These are phyloP conservation scores for Aricia agestis DNA, from an alignment of 1,140 invertebrate genomes.

Conservation along the genomic window DNA sequence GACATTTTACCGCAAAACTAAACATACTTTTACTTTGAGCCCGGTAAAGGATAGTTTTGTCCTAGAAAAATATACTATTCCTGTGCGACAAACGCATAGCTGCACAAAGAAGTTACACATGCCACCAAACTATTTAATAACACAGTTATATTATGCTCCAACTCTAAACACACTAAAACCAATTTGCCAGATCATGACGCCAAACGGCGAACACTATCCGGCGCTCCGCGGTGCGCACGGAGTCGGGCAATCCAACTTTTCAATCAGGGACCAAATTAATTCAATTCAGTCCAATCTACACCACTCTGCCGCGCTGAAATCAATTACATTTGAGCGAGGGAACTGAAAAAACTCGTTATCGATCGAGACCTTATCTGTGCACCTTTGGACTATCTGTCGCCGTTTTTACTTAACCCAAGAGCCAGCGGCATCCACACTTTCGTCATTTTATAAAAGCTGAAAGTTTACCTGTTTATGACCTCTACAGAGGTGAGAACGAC, in stretches of 20 bases:
- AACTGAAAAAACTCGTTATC: slow-evolving; percentile 32
- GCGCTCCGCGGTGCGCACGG: not conserved
- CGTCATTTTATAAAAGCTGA: no score
- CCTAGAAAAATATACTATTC: no score
- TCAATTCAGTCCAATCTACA: slow-evolving; percentile 51
- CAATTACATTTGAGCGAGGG: slow-evolving; percentile 44
- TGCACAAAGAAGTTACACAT: no score
- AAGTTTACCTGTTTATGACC: no score
- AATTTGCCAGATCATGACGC: not conserved
- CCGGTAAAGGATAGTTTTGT: no score
- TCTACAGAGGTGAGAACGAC: no score
- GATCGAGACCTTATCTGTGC: slow-evolving; percentile 31
- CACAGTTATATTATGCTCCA: no score
- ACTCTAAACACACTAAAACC: not conserved
- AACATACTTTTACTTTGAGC: no score
- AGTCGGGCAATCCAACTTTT: slow-evolving; percentile 36
- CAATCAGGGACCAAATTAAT: slow-evolving; percentile 55
- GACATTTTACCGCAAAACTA: no score
- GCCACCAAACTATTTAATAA: no score
- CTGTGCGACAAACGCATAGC: no score
- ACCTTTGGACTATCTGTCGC: slow-evolving; percentile 35
- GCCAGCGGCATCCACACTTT: no score
- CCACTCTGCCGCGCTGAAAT: slow-evolving; percentile 39
- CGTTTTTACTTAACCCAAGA: slow-evolving; percentile 29
- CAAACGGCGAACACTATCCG: not conserved